Base-by-base conservation (phyloP, 2,888 invertebrate genomes). In the Elysia crispata region DNA sequence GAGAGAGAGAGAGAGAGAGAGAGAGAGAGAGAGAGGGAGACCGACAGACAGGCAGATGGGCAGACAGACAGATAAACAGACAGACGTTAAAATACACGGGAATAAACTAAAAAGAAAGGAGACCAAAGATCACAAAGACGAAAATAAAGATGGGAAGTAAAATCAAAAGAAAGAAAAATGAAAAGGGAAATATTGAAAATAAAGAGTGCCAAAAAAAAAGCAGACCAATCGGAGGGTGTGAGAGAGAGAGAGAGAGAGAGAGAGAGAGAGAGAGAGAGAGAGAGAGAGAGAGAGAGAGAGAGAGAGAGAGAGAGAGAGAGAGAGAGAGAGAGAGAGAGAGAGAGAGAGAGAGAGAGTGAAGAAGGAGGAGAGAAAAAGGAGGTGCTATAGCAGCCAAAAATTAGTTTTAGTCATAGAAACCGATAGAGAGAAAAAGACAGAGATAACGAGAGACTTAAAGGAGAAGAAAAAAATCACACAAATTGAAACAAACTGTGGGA, bases 261-360 rank as follows among this genome's bases (percentile, higher is more conserved):
- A 25, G 23, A 54, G 73, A 50, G 73, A 73, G 25, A 75, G 66
- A 50, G 50, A 54, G 78, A 78, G 73, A 31, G 78, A 78, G 1
- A 30, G 73, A 78, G 31, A 78, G 78, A 73, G 73, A 74, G 73
- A 79, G 62, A 57, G 73, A 73, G 30, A 57, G 60, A 74, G 73
- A 74, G 79, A 74, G 73, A 79, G 73, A 60, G 73, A 79, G 67
- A 76, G 66, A 79, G 64, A 75, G 49, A 75, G 73, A 73, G 15
- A 31, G 73, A 54, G 25, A 57, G 72, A 74, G 6, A 62, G 79
- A 73, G 33, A 31, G 60, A 79, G 8, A 30, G 28, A 1, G 1
- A 57, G 72, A 78, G 18, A 54, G 54, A 73, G 50, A 23, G 57
- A 62, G 11, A 33, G 41, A 50, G 5, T 25, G 50, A 54, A 6